These are phyloP conservation scores for Morpho helenor DNA, from an alignment of 2,888 invertebrate species.

Conservation along the genomic window DNA sequence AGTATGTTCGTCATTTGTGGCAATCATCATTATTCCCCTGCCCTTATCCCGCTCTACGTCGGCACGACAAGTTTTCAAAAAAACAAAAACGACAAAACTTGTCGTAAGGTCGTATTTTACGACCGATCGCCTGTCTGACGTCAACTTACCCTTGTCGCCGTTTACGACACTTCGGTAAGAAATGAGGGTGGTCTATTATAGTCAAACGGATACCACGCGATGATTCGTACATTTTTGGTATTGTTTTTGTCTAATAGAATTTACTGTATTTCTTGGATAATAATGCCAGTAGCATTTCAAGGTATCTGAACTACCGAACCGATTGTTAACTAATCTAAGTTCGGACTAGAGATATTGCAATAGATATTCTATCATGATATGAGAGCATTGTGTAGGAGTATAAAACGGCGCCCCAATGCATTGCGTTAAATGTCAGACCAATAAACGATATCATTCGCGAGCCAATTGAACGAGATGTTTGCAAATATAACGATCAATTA, in stretches of 20 bases:
- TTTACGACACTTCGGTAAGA: too few species aligned
- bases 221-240: background rate
- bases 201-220: too few species aligned
- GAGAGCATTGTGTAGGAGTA: constrained; percentile 14
- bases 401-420: constrained; percentile 17
- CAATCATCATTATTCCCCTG: too few species aligned
- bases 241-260: background rate
- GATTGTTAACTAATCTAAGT: constrained; percentile 10
- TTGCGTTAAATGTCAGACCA: constrained; percentile 25
- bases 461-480: constrained; percentile 34
- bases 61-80: too few species aligned
- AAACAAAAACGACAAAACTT: too few species aligned
- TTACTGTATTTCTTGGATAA: constrained; percentile 4
- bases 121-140: too few species aligned
- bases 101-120: too few species aligned
- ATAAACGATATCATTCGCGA: constrained; percentile 33
- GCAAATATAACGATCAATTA: constrained; percentile 35
- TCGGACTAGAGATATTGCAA: constrained; percentile 11
- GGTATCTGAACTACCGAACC: constrained; percentile 4
- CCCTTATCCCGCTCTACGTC: too few species aligned
- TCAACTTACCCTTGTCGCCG: too few species aligned
- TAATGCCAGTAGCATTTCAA: constrained; percentile 14
- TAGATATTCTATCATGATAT: constrained; percentile 16
- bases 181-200: too few species aligned
- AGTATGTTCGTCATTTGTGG: too few species aligned